phyloP scores from a whole-genome alignment of 2,888 invertebrate species.

The Rhodophaea formosa region DNA sequence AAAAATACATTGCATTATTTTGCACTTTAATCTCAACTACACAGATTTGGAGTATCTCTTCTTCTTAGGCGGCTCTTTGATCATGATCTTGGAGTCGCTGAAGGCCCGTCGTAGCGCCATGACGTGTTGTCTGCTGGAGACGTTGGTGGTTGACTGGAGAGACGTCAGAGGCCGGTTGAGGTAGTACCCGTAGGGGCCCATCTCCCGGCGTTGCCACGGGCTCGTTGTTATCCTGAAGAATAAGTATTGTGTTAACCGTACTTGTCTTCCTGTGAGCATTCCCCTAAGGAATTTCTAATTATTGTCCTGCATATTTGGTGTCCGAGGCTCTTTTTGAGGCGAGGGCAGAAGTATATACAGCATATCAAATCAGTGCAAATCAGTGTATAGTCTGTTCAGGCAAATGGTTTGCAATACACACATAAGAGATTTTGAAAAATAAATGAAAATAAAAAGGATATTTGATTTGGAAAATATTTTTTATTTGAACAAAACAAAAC shows the following conservation, averaged over 20 bases:
- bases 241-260: not conserved
- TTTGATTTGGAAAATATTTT: too few relatives aligned
- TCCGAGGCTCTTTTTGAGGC: too few relatives aligned
- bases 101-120: constrained; percentile 50
- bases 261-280: not conserved
- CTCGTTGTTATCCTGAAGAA: constrained; percentile 78
- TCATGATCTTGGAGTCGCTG: constrained; percentile 62
- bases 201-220: constrained; percentile 81
- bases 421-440: too few relatives aligned
- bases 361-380: too few relatives aligned
- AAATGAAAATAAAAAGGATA: too few relatives aligned
- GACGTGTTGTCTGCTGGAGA: constrained; percentile 39
- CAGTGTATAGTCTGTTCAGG: too few relatives aligned
- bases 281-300: too few relatives aligned
- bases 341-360: too few relatives aligned
- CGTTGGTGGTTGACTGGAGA: constrained; percentile 40
- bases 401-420: too few relatives aligned
- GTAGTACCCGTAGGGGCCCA: constrained; percentile 83
- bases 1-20: not conserved
- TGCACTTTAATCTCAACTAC: constrained; percentile 28
- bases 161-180: constrained; percentile 71
- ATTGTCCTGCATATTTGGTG: too few relatives aligned
- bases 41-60: constrained; percentile 69
- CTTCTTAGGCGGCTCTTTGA: constrained; percentile 58
- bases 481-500: too few relatives aligned